Evolutionary conservation across 1,140 invertebrate species (phyloP), one percentile per base, ranked within the genome.

Genomic region (Diorhabda carinulata): DNA sequence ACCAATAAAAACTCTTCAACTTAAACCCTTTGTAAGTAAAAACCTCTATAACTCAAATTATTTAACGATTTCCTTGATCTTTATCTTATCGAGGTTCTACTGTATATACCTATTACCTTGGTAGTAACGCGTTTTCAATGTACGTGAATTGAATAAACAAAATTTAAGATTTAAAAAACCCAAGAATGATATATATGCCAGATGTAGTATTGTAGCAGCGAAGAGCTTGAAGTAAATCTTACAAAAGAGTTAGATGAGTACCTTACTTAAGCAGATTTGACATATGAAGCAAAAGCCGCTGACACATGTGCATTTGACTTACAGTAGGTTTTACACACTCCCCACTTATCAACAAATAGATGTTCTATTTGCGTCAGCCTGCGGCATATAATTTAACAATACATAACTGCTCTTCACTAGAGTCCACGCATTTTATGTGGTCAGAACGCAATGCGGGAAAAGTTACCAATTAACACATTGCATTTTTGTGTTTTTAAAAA

Each of bases 81-180:
- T 25, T 25, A 25, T 25, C 25, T 25, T 25, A 25, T 25, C 25
- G 25, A 25, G 25, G 25, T 1, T 25, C 25, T 25, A 25, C 25
- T 25, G 25, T 25, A 25, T 25, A 25, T 25, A 25, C 25, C 0
- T 25, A 25, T 25, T 25, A 25, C 25, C 25, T 25, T 25, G 25
- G 25, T 25, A 0, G 25, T 25, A 25, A 25, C 25, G 25, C 25
- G 25, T 1, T 25, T 25, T 52, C 4, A 40, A 61, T 43, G 4
- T 4, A 5, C n/a, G 59, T 2, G 59, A 61, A 41, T 61, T 61
- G 4, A n/a, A 61, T 41, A 61, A 61, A 41, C 3, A 5, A 9
- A 43, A 41, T 8, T 61, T 61, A 43, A 60, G 41, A 41, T 60
- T 61, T 4, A 42, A 61, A 41, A 61, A 61, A 41, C 59, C 59